Evolutionary conservation across 2,797 vertebrate species (phyloP), one percentile per base, ranked within the genome.

Genomic region (Lateolabrax maculatus): DNA sequence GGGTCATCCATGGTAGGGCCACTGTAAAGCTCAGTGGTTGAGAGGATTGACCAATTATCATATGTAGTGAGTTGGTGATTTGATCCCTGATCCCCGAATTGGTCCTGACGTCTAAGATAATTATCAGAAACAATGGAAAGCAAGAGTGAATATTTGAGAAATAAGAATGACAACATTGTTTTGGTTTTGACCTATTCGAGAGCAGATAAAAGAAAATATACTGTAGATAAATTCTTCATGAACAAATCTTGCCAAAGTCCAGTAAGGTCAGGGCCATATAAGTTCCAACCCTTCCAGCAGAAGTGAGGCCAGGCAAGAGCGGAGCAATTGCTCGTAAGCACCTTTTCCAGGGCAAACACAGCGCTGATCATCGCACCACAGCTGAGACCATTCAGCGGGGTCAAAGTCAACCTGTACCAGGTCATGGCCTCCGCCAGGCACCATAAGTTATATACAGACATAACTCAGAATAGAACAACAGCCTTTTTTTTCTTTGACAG

Each of bases 371-470:
- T 67, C 19, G 15, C 70, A 79, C 41, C 31, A 61, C 71, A 75
- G 71, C 81, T 72, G 71, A 61, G 69, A 75, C 81, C 77, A 55
- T 66, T 75, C 80, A 74, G 39, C 0, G 25, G 80, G 87, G 90
- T 90, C 91, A 88, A 79, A 84, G 74, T 80, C 77, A 77, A 87
- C 83, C 69, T 77, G 79, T 75, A 77, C 15, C 19, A 75, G 81
- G 87, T 83, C 84, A 83, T 0, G 49, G 70, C 84, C 78, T 86
- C 67, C 52, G 44, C 64, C 21, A 34, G 18, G 51, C 51, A 71
- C 57, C 53, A 23, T 71, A 69, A 57, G 69, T 62, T 71, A 56
- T 71, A 82, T 55, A 23, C 53, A 65, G n/a, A 37, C 72, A 53
- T 21, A 48, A 46, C 41, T 49, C 65, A 39, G 48, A 86, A 69